phyloP scores from a whole-genome alignment of 2,797 vertebrate species.

The Yasuhikotakia modesta region DNA sequence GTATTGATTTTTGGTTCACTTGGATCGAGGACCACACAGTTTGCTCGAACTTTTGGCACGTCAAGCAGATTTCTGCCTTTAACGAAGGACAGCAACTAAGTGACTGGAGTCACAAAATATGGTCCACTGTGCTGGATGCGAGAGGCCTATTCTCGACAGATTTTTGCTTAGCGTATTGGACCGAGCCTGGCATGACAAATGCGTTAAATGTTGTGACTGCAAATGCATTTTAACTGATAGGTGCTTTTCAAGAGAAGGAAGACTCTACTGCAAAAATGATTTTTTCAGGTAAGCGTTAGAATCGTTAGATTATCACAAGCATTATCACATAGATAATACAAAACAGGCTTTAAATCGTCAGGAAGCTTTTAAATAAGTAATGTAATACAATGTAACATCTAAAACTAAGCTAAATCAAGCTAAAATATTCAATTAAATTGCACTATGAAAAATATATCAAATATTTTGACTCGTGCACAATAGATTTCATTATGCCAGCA shows the following conservation, averaged over 20 bases:
- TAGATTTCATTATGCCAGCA: too few species aligned
- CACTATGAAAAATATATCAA: not conserved
- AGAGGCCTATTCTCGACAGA: constrained; percentile 90
- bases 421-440: not conserved
- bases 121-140: constrained; percentile 83
- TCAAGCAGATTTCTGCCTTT: constrained; percentile 11
- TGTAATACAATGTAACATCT: not conserved
- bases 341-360: not conserved
- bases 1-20: constrained; percentile 22
- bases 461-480: not conserved
- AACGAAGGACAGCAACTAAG: not conserved
- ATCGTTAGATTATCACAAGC: not conserved
- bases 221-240: constrained; percentile 92
- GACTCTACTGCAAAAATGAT: constrained; percentile 93
- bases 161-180: constrained; percentile 93
- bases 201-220: constrained; percentile 93
- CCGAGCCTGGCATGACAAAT: constrained; percentile 94
- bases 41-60: constrained; percentile 25
- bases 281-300: constrained; percentile 87
- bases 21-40: constrained; percentile 30
- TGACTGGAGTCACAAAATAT: constrained; percentile 65
- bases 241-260: constrained; percentile 93
- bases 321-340: not conserved
- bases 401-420: not conserved
- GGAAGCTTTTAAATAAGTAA: not conserved